phyloP scores from a whole-genome alignment of 1,140 invertebrate species.

The Pseudomyrmex gracilis region DNA sequence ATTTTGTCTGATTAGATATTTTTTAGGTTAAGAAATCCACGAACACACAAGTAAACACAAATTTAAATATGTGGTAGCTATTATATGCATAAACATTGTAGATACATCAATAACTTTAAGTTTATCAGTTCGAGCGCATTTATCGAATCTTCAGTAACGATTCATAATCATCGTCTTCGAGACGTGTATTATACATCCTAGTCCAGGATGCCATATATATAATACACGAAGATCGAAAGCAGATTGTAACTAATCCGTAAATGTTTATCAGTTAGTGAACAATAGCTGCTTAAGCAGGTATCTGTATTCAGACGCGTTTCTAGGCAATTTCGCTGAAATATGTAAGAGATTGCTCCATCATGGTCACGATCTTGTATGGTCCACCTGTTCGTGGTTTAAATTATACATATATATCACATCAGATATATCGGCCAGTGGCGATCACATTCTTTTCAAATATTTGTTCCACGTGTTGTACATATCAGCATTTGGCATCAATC shows the following conservation, averaged over 20 bases:
- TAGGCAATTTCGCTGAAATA: constrained; percentile 41
- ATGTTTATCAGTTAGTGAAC: constrained; percentile 52
- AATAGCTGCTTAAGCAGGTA: constrained; percentile 45
- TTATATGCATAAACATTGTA: too few relatives aligned
- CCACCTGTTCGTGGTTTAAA: constrained; percentile 29
- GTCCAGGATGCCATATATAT: constrained; percentile 11
- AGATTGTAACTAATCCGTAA: constrained; percentile 50
- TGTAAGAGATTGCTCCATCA: constrained; percentile 27
- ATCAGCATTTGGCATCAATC: constrained; percentile 53
- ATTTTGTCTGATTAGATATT: not conserved
- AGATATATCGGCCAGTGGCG: not conserved
- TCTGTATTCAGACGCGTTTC: constrained; percentile 46
- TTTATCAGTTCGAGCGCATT: not conserved
- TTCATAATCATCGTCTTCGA: not conserved
- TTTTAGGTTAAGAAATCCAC: not conserved
- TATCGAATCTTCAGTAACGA: constrained; percentile 17
- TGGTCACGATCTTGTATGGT: constrained; percentile 14
- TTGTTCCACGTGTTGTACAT: constrained; percentile 20
- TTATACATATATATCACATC: not conserved
- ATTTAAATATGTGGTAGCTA: not conserved
- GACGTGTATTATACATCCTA: constrained; percentile 4
- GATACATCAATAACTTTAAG: not conserved
- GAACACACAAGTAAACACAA: not conserved
- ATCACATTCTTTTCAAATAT: constrained; percentile 23
- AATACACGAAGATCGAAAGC: constrained; percentile 3